A percentile compares a stretch with the other conserved stretches of the same genome.
Evolutionary conservation across 1,140 invertebrate genomes (phyloP).

Genomic region (Conus ventricosus): DNA sequence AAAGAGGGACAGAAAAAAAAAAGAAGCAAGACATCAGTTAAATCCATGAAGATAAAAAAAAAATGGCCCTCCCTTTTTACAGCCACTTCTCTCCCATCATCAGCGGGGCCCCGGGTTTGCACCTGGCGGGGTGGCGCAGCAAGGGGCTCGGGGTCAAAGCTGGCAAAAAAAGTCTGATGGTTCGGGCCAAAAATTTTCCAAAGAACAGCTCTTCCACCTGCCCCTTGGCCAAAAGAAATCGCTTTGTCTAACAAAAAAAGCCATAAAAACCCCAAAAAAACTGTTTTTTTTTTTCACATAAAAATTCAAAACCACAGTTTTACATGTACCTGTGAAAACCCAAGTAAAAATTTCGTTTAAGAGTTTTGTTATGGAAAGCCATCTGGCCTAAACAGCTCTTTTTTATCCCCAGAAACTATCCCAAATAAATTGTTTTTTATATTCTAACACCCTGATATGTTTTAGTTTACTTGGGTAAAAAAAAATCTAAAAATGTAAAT

Average conservation of each 20-base stretch:
- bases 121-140: slow-evolving; percentile 86
- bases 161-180: slow-evolving; percentile 81
- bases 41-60: no score
- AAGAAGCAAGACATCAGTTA: no score
- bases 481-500: no score
- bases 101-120: slow-evolving; percentile 79
- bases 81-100: slow-evolving; percentile 77
- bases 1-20: no score
- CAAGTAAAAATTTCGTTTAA: no score
- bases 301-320: not conserved
- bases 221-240: not conserved
- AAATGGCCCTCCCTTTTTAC: slow-evolving; percentile 69
- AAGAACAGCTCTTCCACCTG: slow-evolving; percentile 82
- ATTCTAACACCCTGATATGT: no score
- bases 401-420: no score
- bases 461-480: no score
- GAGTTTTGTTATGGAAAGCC: no score
- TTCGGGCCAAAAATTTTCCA: slow-evolving; percentile 84
- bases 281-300: not conserved
- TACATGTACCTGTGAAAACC: no score
- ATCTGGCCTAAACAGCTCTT: no score
- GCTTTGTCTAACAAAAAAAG: not conserved
- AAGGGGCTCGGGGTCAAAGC: slow-evolving; percentile 82
- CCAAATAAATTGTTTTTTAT: no score
- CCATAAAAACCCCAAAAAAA: not conserved